Conservation (phyloP, 1,140 invertebrate species). For the Cyclina sinensis region DNA sequence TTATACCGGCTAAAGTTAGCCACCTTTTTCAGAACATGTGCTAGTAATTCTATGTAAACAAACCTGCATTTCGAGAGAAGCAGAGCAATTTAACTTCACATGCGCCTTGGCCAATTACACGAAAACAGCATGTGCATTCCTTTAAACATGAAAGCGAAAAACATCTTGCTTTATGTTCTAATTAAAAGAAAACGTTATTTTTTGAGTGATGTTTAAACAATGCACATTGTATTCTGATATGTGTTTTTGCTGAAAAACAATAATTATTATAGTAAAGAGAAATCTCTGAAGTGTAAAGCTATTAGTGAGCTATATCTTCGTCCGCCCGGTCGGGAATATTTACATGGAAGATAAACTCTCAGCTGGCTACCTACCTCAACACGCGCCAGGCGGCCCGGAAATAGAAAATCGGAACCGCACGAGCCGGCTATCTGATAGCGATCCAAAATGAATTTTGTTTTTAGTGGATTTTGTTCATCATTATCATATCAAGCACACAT, state of each 20-base stretch:
- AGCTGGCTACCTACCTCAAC: constrained; percentile 16
- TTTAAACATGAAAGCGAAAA: neutral
- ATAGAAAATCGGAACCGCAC: constrained; percentile 26
- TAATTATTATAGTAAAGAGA: too few relatives aligned
- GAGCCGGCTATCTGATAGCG: neutral
- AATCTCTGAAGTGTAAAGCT: too few relatives aligned
- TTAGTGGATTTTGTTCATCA: neutral
- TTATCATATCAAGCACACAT: neutral
- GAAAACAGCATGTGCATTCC: neutral
- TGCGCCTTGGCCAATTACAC: neutral
- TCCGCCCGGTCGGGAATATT: neutral
- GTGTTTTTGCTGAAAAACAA: too few relatives aligned
- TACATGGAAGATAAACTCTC: constrained; percentile 1
- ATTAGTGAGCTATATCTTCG: constrained; percentile 3
- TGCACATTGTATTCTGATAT: too few relatives aligned
- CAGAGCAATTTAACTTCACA: neutral
- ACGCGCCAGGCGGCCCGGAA: constrained; percentile 41
- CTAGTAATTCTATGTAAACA: neutral
- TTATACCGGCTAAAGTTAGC: neutral
- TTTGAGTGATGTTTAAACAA: too few relatives aligned
- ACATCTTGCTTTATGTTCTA: neutral
- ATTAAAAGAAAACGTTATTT: too few relatives aligned
- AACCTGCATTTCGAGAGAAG: neutral
- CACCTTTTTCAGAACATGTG: constrained; percentile 17
- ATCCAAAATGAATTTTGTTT: constrained; percentile 24